A percentile compares a stretch with the other conserved stretches of the same genome.
These are phyloP conservation scores for Trachemys scripta DNA, from an alignment of 2,113 vertebrate species.

Conservation along the genomic window DNA sequence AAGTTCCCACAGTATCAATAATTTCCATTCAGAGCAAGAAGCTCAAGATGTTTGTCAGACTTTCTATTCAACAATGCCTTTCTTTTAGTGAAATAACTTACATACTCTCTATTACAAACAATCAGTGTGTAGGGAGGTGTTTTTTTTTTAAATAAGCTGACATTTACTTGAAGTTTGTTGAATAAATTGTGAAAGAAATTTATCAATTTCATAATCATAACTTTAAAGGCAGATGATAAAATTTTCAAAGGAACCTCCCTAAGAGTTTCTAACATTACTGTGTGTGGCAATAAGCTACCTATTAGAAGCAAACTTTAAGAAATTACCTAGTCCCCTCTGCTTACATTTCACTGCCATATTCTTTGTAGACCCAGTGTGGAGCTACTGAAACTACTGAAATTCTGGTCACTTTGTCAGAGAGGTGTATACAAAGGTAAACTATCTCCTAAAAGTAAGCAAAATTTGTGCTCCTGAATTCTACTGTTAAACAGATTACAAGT, in stretches of 20 bases:
- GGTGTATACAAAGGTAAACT: not conserved
- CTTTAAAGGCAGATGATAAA: not conserved
- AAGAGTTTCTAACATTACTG: not conserved
- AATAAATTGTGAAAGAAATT: conserved; percentile 30
- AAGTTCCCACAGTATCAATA: not conserved
- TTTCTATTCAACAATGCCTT: not conserved
- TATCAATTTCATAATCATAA: not conserved
- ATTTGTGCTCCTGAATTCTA: not conserved
- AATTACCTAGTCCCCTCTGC: not conserved
- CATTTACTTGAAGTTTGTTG: not conserved
- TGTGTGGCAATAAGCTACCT: rapidly evolving
- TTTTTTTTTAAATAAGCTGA: not conserved
- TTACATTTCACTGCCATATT: not conserved
- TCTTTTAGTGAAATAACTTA: not conserved
- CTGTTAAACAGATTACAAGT: not conserved
- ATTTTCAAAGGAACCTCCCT: not conserved
- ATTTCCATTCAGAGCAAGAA: not conserved
- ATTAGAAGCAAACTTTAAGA: not conserved
- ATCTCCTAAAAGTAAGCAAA: not conserved
- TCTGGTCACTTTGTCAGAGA: not conserved
- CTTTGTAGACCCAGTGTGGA: not conserved
- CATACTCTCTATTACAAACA: not conserved
- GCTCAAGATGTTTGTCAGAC: not conserved
- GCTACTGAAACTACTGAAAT: not conserved
- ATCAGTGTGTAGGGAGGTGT: not conserved